phyloP scores from a whole-genome alignment of 2,888 invertebrate genomes.

The Hirtodrosophila cameraria region DNA sequence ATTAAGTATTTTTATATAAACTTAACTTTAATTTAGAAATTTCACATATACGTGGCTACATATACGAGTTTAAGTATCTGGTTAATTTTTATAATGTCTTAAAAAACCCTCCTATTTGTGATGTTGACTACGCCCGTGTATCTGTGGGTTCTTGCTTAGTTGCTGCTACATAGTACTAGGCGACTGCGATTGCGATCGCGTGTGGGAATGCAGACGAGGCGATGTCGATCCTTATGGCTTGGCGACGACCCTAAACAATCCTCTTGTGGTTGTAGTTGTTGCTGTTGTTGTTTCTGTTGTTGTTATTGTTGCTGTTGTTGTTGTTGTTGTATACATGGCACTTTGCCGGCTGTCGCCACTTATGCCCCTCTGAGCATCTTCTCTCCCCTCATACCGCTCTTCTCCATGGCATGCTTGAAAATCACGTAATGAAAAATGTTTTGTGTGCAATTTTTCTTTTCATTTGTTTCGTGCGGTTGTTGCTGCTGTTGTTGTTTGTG shows the following conservation, averaged over 20 bases:
- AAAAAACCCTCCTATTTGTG: background rate
- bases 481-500: conserved; percentile 64
- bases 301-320: conserved; percentile 25
- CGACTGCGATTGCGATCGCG: conserved; percentile 72
- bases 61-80: no score
- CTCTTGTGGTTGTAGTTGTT: conserved; percentile 33
- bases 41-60: no score
- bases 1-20: no score
- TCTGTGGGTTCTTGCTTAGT: conserved; percentile 24
- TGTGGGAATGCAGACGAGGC: conserved; percentile 76
- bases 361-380: conserved; percentile 47
- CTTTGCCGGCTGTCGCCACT: conserved; percentile 82
- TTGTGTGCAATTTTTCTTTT: conserved; percentile 77
- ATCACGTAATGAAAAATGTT: conserved; percentile 80
- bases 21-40: no score
- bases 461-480: conserved; percentile 56
- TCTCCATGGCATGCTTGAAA: conserved; percentile 63
- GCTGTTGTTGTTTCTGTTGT: conserved; percentile 4
- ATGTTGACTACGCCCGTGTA: conserved; percentile 19
- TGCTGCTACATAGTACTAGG: conserved; percentile 23
- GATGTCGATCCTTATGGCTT: conserved; percentile 66
- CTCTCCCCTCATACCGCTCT: conserved; percentile 20
- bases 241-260: conserved; percentile 67
- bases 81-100: no score
- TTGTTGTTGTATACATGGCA: conserved; percentile 75